Base-by-base conservation (phyloP, 2,888 invertebrate genomes). In the Dicyrtomina minuta region DNA sequence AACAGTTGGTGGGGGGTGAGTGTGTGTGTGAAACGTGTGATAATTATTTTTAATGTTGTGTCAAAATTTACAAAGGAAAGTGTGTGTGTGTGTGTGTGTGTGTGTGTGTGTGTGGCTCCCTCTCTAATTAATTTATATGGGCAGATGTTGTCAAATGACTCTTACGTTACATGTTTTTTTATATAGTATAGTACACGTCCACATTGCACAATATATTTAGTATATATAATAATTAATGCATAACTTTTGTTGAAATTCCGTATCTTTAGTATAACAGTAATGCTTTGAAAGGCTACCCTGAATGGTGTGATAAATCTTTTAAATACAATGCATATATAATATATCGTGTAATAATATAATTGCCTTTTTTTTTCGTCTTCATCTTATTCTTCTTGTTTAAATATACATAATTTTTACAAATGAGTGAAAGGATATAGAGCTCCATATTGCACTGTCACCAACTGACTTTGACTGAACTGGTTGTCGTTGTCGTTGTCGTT, bases 251-350 rank as follows among this genome's bases (percentile, higher is more conserved):
- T 58, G 13, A 17, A 17, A 27, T 26, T 26, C 13, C 10, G 22
- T 56, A 33, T n/a, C 15, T n/a, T 20, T 33, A 27, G 2, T 56
- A 56, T 59, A 59, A 46, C 46, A 46, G 20, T 41, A 59, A 59
- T 41, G 59, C 59, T 59, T 59, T 17, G 26, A 51, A 64, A 64
- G 53, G 53, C 64, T 64, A 51, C 64, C 64, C 64, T 64, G 64
- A 64, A 64, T 64, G 39, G 39, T 53, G 33, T 49, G 64, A 64
- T 64, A 53, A 33, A 64, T 39, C 13, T 24, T 26, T 17, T n/a
- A 49, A 53, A 17, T 44, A 24, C 26, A 8, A 27, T 56, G 13
- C 26, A 15, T n/a, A 56, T 56, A 27, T 46, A 46, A 46, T 46
- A 13, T n/a, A 46, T 6, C 12, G 3, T 46, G 13, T 46, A 17